Percentiles rank a stretch among this genome's conserved stretches.
phyloP scores from a whole-genome alignment of 1,140 invertebrate genomes.

The Mesaphorura yosii region DNA sequence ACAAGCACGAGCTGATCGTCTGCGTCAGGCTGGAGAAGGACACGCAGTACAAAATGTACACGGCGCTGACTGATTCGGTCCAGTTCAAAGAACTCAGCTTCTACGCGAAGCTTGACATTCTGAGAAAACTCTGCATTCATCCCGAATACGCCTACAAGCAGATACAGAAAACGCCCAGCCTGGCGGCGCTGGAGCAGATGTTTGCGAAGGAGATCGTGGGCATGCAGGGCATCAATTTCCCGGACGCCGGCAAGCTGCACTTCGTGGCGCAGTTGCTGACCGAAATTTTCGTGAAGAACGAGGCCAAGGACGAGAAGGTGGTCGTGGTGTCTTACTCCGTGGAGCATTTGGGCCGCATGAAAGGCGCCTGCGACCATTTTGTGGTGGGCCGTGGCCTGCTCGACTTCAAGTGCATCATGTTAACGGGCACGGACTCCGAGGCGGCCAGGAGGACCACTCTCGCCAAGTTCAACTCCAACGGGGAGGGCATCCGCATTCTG shows the following conservation, averaged over 20 bases:
- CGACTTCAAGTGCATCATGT: neutral
- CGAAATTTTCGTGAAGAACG: neutral
- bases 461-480: neutral
- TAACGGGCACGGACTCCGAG: neutral
- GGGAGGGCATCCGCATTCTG: conserved; percentile 38
- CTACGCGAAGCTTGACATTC: neutral
- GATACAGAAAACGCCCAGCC: neutral
- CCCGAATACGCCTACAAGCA: too few species aligned
- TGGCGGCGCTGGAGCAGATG: neutral
- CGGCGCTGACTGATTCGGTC: neutral
- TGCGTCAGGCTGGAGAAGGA: neutral
- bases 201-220: neutral
- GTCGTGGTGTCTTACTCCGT: neutral
- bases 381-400: neutral
- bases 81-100: neutral
- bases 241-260: neutral
- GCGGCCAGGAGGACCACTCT: neutral
- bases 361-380: neutral
- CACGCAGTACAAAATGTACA: neutral
- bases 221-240: neutral
- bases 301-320: neutral
- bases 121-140: conserved; percentile 3
- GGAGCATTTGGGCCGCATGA: neutral
- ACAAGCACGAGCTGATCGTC: conserved; percentile 3
- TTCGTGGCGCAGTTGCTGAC: neutral